Evolutionary conservation across 2,797 vertebrate genomes (phyloP).

Genomic region (Poecilia picta): DNA sequence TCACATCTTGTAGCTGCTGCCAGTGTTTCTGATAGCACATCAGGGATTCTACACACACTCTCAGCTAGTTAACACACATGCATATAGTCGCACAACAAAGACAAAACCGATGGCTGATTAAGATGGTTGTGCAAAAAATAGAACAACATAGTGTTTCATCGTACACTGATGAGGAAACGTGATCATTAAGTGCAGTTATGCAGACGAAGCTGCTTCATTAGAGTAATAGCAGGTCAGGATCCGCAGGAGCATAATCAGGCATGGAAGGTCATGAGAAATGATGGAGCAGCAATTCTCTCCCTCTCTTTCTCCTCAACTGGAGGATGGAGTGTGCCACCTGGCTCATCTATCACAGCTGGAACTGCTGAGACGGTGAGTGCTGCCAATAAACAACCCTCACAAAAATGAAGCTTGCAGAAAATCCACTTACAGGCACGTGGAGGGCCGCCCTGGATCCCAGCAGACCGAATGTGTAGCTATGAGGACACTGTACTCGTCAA

Average conservation of each 20-base stretch:
- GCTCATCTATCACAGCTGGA: constrained; percentile 80
- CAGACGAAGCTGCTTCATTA: constrained; percentile 65
- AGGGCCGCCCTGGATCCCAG: constrained; percentile 47
- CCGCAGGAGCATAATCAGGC: constrained; percentile 75
- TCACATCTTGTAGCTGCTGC: constrained; percentile 59
- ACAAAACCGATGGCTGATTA: constrained; percentile 23
- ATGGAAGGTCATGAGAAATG: constrained; percentile 79
- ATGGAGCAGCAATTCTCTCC: constrained; percentile 72
- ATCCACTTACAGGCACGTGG: constrained; percentile 64
- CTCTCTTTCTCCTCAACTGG: constrained; percentile 45
- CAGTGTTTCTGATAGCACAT: constrained; percentile 40
- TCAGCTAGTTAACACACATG: not conserved
- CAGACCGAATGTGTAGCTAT: constrained; percentile 30
- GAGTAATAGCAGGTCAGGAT: constrained; percentile 62
- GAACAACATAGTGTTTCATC: constrained; percentile 8
- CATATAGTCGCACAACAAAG: constrained; percentile 1
- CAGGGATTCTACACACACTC: constrained; percentile 31
- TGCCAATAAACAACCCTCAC: constrained; percentile 80
- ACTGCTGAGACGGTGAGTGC: constrained; percentile 78
- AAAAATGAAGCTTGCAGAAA: constrained; percentile 71
- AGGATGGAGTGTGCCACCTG: constrained; percentile 75
- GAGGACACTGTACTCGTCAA: constrained; percentile 27
- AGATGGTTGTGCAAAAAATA: not conserved
- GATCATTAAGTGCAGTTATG: constrained; percentile 71
- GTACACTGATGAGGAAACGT: constrained; percentile 46